phyloP scores from a whole-genome alignment of 2,797 vertebrate genomes.

The Characodon lateralis region DNA sequence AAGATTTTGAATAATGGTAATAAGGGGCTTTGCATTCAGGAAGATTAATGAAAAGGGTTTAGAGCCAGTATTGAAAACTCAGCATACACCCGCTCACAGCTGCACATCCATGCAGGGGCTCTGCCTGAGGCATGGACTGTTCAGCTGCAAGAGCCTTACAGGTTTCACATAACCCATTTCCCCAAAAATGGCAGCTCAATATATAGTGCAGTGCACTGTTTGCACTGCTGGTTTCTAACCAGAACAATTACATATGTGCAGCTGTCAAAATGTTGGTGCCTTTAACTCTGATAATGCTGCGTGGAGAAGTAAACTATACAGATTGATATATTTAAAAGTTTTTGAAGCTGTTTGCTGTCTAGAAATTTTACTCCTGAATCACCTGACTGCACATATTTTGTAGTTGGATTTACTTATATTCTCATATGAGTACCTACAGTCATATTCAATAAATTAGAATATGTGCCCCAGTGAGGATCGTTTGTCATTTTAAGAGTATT shows the following conservation, averaged over 20 bases:
- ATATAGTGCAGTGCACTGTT: constrained; percentile 6
- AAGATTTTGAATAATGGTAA: background rate
- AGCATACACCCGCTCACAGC: constrained; percentile 14
- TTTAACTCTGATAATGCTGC: background rate
- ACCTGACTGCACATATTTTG: background rate
- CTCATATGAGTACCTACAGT: background rate
- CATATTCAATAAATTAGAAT: no score
- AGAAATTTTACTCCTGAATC: background rate
- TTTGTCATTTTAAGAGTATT: no score
- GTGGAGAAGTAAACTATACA: background rate
- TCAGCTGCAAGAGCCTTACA: constrained; percentile 50
- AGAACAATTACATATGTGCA: background rate
- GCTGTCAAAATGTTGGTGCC: constrained; percentile 1
- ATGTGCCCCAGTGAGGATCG: no score
- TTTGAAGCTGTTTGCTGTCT: background rate
- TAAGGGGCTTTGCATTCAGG: background rate
- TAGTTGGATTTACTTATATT: background rate
- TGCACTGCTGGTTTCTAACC: constrained; percentile 24
- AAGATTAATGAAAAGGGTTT: background rate
- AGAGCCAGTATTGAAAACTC: constrained; percentile 2
- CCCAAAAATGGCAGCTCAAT: constrained; percentile 38
- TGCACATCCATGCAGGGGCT: constrained; percentile 51
- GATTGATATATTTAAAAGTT: background rate
- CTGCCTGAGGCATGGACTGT: constrained; percentile 60
- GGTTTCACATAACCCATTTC: constrained; percentile 68